Base-by-base conservation (phyloP, 2,888 invertebrate genomes). In the Agrilus biguttatus region DNA sequence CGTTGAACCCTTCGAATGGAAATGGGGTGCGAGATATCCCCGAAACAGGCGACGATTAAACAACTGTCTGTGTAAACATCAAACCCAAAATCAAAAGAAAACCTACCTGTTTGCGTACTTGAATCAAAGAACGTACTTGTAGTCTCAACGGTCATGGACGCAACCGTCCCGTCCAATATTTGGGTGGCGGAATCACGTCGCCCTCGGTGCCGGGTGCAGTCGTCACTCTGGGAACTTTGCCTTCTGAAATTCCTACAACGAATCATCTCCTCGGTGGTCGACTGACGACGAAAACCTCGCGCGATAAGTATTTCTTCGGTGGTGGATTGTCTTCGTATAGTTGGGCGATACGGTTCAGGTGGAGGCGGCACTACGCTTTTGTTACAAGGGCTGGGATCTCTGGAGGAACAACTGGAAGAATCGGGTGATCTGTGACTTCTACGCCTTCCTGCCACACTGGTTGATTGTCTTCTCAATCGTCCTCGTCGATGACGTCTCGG, bases 261-360 rank as follows among this genome's bases (percentile, higher is more conserved):
- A 47, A 90, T 90, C 86, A 90, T 90, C 65, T 91, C 91, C 59
- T 91, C 90, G 0, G 89, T 90, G 8, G 91, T 91, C 4, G 87
- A 87, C 60, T 91, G 90, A 12, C 90, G 74, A 1, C 91, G 75
- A 63, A 91, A 91, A 2, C 91, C 91, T 43, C 89, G 76, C 0
- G 90, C 87, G 56, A 90, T 90, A 35, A 91, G 68, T 55, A 91
- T 91, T 66, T 91, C 91, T 62, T 90, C 89, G 1, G 90, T 91
- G 12, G 90, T 90, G 23, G 89, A 89, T 67, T 90, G 90, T 45
- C 90, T 72, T 45, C 90, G 71, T 46, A 88, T 85, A 52, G 83
- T 77, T 8, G 87, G 85, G 34, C 83, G 71, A 54, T 80, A 74
- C 5, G 72, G 71, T 36, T 74, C 74, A 45, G 72, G 56, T 1